phyloP scores from a whole-genome alignment of 2,113 vertebrate genomes.

The Sceloporus undulatus region DNA sequence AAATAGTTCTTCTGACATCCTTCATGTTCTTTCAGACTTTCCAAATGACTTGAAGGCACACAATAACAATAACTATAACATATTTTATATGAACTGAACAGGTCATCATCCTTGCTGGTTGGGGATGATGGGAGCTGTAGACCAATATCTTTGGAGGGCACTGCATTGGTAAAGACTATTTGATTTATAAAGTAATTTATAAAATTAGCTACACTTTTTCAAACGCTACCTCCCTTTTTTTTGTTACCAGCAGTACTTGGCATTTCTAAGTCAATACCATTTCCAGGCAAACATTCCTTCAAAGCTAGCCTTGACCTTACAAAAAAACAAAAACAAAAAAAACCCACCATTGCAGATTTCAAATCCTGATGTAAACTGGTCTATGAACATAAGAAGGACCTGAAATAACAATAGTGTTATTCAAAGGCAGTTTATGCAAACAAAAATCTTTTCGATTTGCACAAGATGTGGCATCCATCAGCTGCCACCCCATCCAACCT shows the following conservation, averaged over 20 bases:
- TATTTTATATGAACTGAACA: neutral
- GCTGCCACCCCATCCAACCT: neutral
- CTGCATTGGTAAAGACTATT: neutral
- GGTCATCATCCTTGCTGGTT: neutral
- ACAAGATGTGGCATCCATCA: neutral
- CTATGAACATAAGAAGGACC: no score
- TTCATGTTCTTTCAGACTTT: no score
- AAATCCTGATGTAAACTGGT: neutral
- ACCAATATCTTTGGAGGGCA: neutral
- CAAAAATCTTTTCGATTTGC: neutral
- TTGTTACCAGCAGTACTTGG: neutral
- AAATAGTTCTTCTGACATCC: no score
- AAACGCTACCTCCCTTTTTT: neutral
- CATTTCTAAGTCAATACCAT: neutral
- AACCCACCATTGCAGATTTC: neutral
- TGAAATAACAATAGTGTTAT: neutral
- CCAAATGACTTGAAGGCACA: no score
- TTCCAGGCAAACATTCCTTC: neutral
- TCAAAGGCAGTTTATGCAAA: neutral
- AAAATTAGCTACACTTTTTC: neutral
- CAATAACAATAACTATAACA: no score
- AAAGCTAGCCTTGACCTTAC: neutral
- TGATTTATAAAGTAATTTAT: neutral
- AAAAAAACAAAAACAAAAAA: neutral
- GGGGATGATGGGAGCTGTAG: neutral